Evolutionary conservation across 2,888 invertebrate species (phyloP), one percentile per base, ranked within the genome.

Genomic region (Platypus cylindrus): DNA sequence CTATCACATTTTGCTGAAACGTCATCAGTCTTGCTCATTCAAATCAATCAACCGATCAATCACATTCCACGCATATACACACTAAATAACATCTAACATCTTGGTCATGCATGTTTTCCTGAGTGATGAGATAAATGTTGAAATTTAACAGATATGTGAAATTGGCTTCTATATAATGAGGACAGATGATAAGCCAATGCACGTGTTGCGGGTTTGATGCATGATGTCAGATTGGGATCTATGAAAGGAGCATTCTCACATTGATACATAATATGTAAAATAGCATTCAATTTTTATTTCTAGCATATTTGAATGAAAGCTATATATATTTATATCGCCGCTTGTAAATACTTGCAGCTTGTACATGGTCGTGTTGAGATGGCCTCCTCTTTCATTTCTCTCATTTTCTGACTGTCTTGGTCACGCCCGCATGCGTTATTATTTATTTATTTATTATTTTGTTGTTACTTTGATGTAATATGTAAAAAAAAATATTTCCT

Each of bases 171-270:
- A n/a, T n/a, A n/a, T n/a, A n/a, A n/a, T n/a, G n/a, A n/a, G n/a
- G n/a, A n/a, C n/a, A n/a, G 9, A 20, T 7, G 20, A 7, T 5
- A 20, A 20, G 20, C 20, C 9, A 20, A 7, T 42, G 49, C 44
- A 45, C 45, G 44, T 50, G 46, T 50, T 49, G 52, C 54, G 55
- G 56, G 55, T 56, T 48, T 52, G 55, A 53, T 49, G 48, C 50
- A 50, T 53, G 54, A 59, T 58, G 70, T 70, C 76, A 77, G 76
- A 77, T 77, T 77, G 76, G 76, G 74, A 75, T 72, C 75, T 75
- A 73, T 73, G 72, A 75, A 75, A 73, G 71, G 74, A 71, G 72
- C 75, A 74, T 75, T 75, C 75, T 75, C 75, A 74, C 75, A 73
- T 73, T 48, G 44, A 46, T 52, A 45, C 55, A 54, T 58, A 54